Evolutionary conservation across 2,797 vertebrate genomes (phyloP).

Genomic region (Galago senegalensis): DNA sequence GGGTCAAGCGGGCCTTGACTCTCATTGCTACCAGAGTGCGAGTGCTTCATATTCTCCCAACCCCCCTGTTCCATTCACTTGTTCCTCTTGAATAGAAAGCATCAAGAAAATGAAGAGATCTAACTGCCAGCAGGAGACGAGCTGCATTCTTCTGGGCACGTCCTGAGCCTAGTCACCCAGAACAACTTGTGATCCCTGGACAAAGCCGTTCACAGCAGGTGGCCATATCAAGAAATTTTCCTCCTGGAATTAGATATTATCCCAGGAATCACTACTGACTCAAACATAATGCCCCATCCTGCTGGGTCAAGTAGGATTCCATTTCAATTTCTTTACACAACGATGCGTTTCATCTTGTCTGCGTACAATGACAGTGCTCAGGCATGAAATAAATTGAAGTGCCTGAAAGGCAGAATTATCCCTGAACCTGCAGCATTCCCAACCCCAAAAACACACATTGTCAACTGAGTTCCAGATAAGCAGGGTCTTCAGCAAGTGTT

Average conservation of each 20-base stretch:
- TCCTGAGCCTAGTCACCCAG: constrained; percentile 96
- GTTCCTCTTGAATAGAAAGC: constrained; percentile 92
- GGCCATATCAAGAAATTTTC: constrained; percentile 97
- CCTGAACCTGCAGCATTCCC: constrained; percentile 94
- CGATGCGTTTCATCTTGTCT: constrained; percentile 97
- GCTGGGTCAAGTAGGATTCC: constrained; percentile 97
- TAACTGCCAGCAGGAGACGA: constrained; percentile 95
- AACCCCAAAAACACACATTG: constrained; percentile 92
- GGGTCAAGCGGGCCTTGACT: constrained; percentile 88
- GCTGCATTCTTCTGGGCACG: constrained; percentile 94
- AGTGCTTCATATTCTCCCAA: constrained; percentile 78
- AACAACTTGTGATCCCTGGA: constrained; percentile 97
- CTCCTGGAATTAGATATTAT: constrained; percentile 98
- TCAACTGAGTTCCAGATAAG: constrained; percentile 92
- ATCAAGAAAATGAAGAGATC: constrained; percentile 96
- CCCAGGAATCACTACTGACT: constrained; percentile 96
- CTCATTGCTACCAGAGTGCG: constrained; percentile 71
- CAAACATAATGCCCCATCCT: constrained; percentile 96
- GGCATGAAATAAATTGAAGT: constrained; percentile 97
- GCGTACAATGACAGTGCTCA: constrained; percentile 94
- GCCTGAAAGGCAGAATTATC: constrained; percentile 97
- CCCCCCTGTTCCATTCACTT: constrained; percentile 86
- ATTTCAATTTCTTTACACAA: constrained; percentile 99
- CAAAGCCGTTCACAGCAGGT: constrained; percentile 96
- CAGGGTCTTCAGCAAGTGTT: constrained; percentile 91